Evolutionary conservation across 2,888 invertebrate species (phyloP), one percentile per base, ranked within the genome.

Genomic region (Limnephilus rhombicus): DNA sequence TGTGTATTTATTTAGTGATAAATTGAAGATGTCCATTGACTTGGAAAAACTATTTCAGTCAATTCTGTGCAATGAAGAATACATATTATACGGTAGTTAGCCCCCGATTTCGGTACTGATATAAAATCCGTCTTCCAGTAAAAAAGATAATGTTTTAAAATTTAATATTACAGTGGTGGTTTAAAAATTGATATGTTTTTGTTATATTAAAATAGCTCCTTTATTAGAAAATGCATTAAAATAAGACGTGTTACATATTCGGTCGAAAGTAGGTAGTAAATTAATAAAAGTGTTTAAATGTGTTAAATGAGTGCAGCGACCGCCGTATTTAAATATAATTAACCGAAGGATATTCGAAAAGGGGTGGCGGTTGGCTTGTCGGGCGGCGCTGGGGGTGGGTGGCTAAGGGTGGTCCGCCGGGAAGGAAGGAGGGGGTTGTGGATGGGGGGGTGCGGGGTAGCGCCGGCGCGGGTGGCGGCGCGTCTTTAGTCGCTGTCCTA

Each of bases 401-500:
- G 85, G 29, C 0, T n/a, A 68, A 41, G 91, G 49, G 91, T 9
- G 80, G 86, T 7, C 18, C 9, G 18, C 34, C 34, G 88, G 31
- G 31, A 85, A 80, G 92, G 90, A 89, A 37, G 85, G 87, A n/a
- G 29, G 80, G 83, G 49, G 83, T 7, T 9, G 91, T 31, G 53
- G 91, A 86, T 24, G 90, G 89, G 80, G 53, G 68, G 68, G 80
- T 41, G 81, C 85, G 91, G 90, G 93, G 90, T 53, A 90, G 91
- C 89, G 92, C 90, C 91, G 92, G 86, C 93, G 93, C 93, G 93
- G 91, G 85, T 90, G 41, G 86, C 89, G 92, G 91, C 92, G 92
- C 93, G 92, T 92, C 93, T 93, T 93, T 92, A 93, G 93, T 93
- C 92, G 93, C 91, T 91, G 90, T 93, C 85, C 91, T 87, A 90